phyloP scores from a whole-genome alignment of 2,888 invertebrate species.

The Rhogogaster chlorosoma region DNA sequence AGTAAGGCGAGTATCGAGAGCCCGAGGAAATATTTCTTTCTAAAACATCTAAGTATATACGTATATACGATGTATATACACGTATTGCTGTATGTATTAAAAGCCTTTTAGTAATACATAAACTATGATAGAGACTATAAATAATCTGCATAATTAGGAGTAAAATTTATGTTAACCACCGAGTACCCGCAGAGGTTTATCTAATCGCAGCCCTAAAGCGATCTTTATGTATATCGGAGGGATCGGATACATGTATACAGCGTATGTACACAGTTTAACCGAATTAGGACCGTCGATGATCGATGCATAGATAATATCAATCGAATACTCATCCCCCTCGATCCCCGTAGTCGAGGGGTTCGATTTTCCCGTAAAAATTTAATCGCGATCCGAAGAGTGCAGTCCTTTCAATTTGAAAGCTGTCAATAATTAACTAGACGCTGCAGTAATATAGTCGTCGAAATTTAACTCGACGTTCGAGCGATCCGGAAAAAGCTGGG shows the following conservation, averaged over 20 bases:
- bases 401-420: no score
- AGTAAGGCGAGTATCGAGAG: neutral
- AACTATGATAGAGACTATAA: neutral
- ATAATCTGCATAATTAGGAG: slow-evolving; percentile 23
- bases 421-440: no score
- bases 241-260: neutral
- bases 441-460: neutral
- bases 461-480: neutral
- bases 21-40: neutral
- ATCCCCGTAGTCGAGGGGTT: neutral
- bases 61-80: no score
- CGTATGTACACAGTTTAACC: neutral
- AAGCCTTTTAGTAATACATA: neutral
- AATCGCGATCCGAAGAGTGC: no score
- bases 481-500: neutral
- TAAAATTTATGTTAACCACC: slow-evolving; percentile 21
- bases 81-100: neutral
- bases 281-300: neutral
- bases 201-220: slow-evolving; percentile 1
- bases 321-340: neutral
- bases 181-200: neutral
- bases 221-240: slow-evolving; percentile 9
- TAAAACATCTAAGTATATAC: neutral
- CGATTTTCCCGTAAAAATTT: neutral
- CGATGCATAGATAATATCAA: neutral